Evolutionary conservation across 2,113 vertebrate genomes (phyloP), one percentile per base, ranked within the genome.

Genomic region (Apteryx owenii): DNA sequence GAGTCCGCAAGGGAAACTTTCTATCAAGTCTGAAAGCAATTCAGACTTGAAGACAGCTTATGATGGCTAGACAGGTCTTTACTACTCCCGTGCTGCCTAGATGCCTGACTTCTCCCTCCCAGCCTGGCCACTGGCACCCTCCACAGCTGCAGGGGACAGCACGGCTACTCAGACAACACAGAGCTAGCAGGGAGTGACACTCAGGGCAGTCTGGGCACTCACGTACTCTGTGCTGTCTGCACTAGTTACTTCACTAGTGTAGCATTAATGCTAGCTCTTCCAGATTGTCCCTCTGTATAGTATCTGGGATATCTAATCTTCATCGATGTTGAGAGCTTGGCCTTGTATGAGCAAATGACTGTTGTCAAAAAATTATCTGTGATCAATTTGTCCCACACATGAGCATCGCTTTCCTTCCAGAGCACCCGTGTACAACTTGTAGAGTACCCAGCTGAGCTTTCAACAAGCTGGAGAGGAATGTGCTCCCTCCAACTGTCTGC

Each of bases 401-500:
- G 8, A 82, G 29, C 26, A 73, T 66, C 79, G 77, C 53, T 82
- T 70, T 83, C 53, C 54, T 88, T 22, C n/a, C 65, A 83, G 83
- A 79, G 42, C 66, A 26, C 31, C 25, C 64, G 16, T 82, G 91
- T 54, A 42, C 42, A 83, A 46, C 51, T 58, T 36, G 21, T 46
- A 73, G 91, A 58, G 53, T 85, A 83, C 51, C 14, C 64, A 83
- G 81, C 26, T 73, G 94, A 65, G 38, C 46, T 65, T 90, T 93
- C 56, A 29, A 19, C 79, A 83, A 40, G 69, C 81, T 46, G 58
- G 64, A 91, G 93, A 88, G 88, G 93, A 88, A 89, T 73, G 91
- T 65, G 88, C 72, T 96, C 95, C 89, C 93, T 95, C 93, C 88
- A 83, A 84, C 91, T 94, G 85, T 94, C 96, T 91, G 89, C 79